Conservation (phyloP, 2,113 vertebrate genomes). For the Struthidea cinerea region DNA sequence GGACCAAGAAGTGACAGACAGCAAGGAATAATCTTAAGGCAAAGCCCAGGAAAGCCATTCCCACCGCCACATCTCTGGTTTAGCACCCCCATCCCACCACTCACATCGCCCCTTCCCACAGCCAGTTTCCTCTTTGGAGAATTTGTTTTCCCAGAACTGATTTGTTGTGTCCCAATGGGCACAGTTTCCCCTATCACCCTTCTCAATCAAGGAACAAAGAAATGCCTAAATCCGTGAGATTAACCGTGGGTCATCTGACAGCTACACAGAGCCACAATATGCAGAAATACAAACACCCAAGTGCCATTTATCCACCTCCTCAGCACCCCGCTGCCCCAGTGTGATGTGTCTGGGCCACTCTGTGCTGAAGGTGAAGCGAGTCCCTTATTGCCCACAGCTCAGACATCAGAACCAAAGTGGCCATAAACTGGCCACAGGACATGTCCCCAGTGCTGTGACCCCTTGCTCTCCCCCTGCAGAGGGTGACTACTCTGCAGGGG, state of each 20-base stretch:
- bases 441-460: not conserved
- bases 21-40: not conserved
- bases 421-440: not conserved
- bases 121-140: not conserved
- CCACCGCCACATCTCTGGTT: not conserved
- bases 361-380: not conserved
- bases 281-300: not conserved
- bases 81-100: not conserved
- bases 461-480: not conserved
- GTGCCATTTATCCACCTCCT: not conserved
- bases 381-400: not conserved
- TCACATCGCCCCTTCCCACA: accelerated
- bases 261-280: not conserved
- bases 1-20: not conserved
- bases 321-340: accelerated
- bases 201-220: not conserved
- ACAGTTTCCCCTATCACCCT: not conserved
- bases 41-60: not conserved
- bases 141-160: not conserved
- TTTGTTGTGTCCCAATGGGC: not conserved
- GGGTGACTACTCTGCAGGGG: not conserved
- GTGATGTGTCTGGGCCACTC: accelerated
- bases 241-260: not conserved
- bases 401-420: not conserved
- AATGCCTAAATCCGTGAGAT: not conserved